Conservation (phyloP, 53 echinoderm and acorn worm genomes). For the Crossaster papposus region DNA sequence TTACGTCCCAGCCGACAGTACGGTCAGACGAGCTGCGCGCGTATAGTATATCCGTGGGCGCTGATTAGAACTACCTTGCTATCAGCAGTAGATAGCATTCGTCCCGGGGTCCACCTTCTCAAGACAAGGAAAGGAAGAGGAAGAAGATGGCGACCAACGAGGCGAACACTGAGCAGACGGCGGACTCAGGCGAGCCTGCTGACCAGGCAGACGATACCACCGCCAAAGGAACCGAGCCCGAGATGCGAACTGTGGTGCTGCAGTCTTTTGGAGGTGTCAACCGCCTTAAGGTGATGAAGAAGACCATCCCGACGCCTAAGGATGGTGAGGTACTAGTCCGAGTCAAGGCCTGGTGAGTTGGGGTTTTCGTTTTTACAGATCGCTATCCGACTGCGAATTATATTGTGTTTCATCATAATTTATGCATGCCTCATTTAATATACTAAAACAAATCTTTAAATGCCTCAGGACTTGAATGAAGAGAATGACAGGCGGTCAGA, state of each 20-base stretch:
- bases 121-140: background rate
- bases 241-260: conserved; percentile 70
- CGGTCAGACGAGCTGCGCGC: background rate
- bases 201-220: conserved; percentile 19
- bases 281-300: conserved; percentile 70
- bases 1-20: background rate
- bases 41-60: background rate
- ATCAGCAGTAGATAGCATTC: conserved; percentile 53
- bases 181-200: conserved; percentile 17
- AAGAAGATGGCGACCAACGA: conserved; percentile 30
- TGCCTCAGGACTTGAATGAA: too few relatives aligned
- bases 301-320: conserved; percentile 43
- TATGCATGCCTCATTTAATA: background rate
- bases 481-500: too few relatives aligned
- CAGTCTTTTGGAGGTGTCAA: conserved; percentile 68
- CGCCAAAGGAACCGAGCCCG: conserved; percentile 50
- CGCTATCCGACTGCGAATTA: background rate
- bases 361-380: background rate
- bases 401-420: background rate
- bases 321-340: conserved; percentile 73
- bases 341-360: conserved; percentile 74
- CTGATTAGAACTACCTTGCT: conserved; percentile 51
- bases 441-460: too few relatives aligned
- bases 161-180: conserved; percentile 43
- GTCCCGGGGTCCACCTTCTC: background rate